Evolutionary conservation across 1,140 invertebrate genomes (phyloP).

Genomic region (Muscidifurax raptorellus): DNA sequence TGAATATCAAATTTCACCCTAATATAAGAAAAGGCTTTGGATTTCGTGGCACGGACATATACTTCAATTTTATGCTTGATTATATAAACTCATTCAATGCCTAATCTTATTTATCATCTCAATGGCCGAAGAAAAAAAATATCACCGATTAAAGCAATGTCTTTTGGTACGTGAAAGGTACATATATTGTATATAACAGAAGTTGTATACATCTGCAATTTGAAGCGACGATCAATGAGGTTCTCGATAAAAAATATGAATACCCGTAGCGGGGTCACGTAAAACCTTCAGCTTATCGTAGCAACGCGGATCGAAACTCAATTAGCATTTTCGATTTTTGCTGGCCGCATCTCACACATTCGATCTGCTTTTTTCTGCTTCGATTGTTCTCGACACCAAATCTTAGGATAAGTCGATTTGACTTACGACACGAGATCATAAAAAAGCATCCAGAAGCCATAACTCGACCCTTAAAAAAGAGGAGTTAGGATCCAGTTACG

Average conservation of each 20-base stretch:
- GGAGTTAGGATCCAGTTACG: not conserved
- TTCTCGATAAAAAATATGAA: not conserved
- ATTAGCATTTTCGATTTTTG: not conserved
- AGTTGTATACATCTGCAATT: not conserved
- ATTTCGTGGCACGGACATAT: not conserved
- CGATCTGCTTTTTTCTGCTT: not conserved
- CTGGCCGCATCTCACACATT: not conserved
- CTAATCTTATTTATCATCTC: constrained; percentile 38
- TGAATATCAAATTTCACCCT: not conserved
- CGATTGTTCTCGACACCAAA: not conserved
- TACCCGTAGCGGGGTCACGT: not conserved
- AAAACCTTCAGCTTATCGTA: not conserved
- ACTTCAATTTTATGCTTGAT: constrained; percentile 41
- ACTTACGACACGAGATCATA: not conserved
- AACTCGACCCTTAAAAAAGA: not conserved
- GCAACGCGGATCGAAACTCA: not conserved
- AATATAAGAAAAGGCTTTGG: constrained; percentile 4
- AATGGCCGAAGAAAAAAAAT: constrained; percentile 8
- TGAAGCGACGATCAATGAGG: not conserved
- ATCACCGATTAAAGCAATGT: not conserved
- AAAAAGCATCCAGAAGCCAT: not conserved
- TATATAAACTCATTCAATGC: constrained; percentile 4
- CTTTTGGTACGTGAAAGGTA: not conserved
- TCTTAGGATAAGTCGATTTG: too few species aligned
- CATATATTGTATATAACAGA: not conserved